These are phyloP conservation scores for Ammospiza caudacuta DNA, from an alignment of 2,113 vertebrate genomes.

Conservation along the genomic window DNA sequence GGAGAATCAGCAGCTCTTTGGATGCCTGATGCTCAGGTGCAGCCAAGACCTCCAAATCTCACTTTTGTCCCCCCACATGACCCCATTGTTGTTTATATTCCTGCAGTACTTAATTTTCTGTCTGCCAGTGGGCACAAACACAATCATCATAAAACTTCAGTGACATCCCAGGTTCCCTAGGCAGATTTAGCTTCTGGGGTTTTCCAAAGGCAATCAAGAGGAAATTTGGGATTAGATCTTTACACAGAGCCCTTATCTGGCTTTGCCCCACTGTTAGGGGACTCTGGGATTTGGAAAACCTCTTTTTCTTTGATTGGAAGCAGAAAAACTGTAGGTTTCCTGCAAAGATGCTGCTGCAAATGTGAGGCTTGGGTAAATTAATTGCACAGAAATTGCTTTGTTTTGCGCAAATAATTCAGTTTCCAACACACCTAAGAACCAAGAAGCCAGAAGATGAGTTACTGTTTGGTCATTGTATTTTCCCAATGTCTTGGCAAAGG, in stretches of 20 bases:
- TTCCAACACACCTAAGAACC: neutral
- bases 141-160: accelerated
- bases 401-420: neutral
- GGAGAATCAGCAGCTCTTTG: neutral
- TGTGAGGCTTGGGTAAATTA: neutral
- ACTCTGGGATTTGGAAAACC: neutral
- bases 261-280: neutral
- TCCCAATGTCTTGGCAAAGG: neutral
- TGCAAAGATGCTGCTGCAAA: neutral
- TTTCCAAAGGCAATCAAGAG: neutral
- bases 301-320: neutral
- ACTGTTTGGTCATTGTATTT: neutral
- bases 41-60: neutral
- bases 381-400: neutral
- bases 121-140: accelerated
- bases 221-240: neutral
- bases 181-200: accelerated
- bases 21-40: neutral
- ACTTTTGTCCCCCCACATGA: accelerated
- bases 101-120: neutral
- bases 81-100: neutral
- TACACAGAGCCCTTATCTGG: neutral
- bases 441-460: neutral
- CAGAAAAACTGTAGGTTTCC: neutral
- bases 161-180: neutral